These are phyloP conservation scores for Acanthosoma haemorrhoidale DNA, from an alignment of 2,888 invertebrate genomes.

Conservation along the genomic window DNA sequence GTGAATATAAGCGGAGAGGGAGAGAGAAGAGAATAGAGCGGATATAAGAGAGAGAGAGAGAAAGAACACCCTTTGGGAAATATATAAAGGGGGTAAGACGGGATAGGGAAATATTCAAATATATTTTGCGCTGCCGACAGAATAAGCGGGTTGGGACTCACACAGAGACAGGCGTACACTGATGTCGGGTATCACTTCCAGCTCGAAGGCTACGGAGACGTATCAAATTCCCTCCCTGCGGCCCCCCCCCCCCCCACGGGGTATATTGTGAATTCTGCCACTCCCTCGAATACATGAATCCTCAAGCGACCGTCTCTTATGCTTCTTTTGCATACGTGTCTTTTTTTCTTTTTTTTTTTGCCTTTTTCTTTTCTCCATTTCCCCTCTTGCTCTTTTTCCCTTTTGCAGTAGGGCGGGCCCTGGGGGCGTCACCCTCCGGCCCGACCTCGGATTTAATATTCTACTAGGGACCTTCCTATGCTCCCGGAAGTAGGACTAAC, in stretches of 20 bases:
- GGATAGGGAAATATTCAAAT: slow-evolving; percentile 26
- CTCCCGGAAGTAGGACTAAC: too few relatives aligned
- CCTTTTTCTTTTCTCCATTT: neutral
- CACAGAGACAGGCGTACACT: neutral
- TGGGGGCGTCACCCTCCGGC: neutral
- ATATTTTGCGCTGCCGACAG: slow-evolving; percentile 8
- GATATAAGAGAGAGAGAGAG: neutral
- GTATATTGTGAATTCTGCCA: slow-evolving; percentile 29
- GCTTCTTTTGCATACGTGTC: slow-evolving; percentile 25
- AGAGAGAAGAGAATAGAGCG: neutral
- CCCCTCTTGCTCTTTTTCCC: neutral
- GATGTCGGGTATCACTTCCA: slow-evolving; percentile 20
- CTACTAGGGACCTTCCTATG: neutral
- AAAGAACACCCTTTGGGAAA: neutral
- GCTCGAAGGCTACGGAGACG: slow-evolving; percentile 11
- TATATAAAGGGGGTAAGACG: slow-evolving; percentile 3
- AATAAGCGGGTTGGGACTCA: neutral
- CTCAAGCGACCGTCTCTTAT: slow-evolving; percentile 12
- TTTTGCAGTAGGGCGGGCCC: neutral
- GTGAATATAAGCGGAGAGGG: neutral
- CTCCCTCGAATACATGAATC: slow-evolving; percentile 27
- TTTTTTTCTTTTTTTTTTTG: neutral
- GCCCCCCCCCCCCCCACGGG: neutral
- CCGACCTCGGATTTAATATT: slow-evolving; percentile 14
- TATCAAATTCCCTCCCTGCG: slow-evolving; percentile 21